A percentile compares a stretch with the other conserved stretches of the same genome.
Evolutionary conservation across 2,113 vertebrate genomes (phyloP).

Genomic region (Saccopteryx leptura): DNA sequence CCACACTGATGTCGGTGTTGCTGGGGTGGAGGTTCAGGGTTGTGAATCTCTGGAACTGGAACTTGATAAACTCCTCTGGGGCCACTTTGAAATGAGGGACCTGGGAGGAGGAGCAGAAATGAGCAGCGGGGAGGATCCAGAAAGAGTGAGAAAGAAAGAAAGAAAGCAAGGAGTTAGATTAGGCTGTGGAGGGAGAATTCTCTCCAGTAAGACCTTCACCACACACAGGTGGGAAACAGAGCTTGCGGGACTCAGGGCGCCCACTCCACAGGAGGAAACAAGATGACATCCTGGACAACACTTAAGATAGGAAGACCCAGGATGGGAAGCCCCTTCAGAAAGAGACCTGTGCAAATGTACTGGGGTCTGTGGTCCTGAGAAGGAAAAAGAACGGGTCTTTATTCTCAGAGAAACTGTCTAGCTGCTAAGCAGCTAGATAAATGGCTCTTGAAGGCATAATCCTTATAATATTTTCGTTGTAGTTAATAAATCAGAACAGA

Average conservation of each 20-base stretch:
- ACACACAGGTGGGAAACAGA: rapidly evolving
- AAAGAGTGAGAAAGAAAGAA: neutral
- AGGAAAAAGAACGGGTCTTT: constrained; percentile 8
- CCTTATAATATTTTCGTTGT: constrained; percentile 37
- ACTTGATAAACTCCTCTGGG: constrained; percentile 97
- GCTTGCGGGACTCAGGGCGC: neutral
- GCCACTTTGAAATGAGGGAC: constrained; percentile 99
- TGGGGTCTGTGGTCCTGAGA: neutral
- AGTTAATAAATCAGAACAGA: constrained; percentile 59
- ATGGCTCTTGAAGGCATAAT: neutral
- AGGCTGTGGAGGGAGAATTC: neutral
- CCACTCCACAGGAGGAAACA: neutral
- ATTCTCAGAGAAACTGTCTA: neutral
- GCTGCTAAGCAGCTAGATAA: neutral
- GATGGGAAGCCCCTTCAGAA: neutral
- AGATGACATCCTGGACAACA: too few species aligned
- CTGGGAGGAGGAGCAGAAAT: constrained; percentile 84
- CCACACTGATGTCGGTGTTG: constrained; percentile 98
- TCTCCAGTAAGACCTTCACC: neutral
- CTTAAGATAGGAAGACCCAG: neutral
- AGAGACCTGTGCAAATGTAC: neutral
- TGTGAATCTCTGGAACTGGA: constrained; percentile 97
- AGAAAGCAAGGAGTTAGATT: neutral
- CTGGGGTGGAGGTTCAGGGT: constrained; percentile 98
- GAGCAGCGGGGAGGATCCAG: neutral